A percentile compares a stretch with the other conserved stretches of the same genome.
Conservation (phyloP, 2,113 vertebrate species). For the Alligator mississippiensis region DNA sequence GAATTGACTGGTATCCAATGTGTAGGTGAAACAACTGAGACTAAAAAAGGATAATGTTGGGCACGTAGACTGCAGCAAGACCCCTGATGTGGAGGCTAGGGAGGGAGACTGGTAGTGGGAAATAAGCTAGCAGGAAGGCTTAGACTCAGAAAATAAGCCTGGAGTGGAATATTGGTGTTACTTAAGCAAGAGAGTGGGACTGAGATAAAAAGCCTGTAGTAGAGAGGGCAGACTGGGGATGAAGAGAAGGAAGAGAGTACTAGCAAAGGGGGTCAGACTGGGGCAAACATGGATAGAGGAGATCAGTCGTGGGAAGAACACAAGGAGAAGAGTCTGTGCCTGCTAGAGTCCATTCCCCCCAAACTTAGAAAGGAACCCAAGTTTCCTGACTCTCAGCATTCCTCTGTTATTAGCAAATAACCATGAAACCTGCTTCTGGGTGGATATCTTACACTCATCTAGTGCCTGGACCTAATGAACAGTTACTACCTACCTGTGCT, state of each 20-base stretch:
- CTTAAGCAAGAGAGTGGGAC: neutral
- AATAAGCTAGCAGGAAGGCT: too few species aligned
- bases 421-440: neutral
- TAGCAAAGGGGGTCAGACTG: neutral
- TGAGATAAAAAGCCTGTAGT: neutral
- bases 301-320: neutral
- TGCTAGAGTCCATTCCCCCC: neutral
- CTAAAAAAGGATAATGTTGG: neutral
- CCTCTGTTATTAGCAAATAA: slow-evolving; percentile 1
- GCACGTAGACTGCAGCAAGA: neutral
- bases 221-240: neutral
- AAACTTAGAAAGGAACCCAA: neutral
- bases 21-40: neutral
- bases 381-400: slow-evolving; percentile 7
- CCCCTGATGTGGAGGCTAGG: neutral
- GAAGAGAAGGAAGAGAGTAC: neutral
- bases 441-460: neutral
- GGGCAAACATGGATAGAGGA: neutral
- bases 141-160: neutral
- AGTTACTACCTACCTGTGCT: neutral
- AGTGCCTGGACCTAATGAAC: too few species aligned
- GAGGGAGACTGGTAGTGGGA: neutral
- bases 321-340: neutral
- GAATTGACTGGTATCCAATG: accelerated
- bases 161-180: neutral